Percentiles rank a stretch among this genome's conserved stretches.
Evolutionary conservation across 2,113 vertebrate genomes (phyloP).

Genomic region (Perca schrenkii): DNA sequence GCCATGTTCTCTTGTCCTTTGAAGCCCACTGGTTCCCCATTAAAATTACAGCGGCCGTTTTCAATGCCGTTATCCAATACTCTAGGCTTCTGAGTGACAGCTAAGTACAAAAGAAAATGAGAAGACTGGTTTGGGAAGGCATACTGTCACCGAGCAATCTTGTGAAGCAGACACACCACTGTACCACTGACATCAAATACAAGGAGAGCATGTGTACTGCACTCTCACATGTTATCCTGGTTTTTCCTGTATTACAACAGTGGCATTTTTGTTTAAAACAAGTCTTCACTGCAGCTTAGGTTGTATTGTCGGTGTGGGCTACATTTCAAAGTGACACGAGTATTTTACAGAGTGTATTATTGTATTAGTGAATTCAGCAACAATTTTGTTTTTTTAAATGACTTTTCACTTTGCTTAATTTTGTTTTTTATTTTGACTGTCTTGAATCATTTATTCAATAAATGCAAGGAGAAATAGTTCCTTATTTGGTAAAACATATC

Average conservation of each 20-base stretch:
- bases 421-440: not conserved
- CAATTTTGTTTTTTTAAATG: not conserved
- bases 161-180: constrained; percentile 53
- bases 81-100: constrained; percentile 76
- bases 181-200: constrained; percentile 36
- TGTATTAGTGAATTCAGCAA: not conserved
- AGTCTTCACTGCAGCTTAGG: constrained; percentile 7
- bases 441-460: not conserved
- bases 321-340: constrained; percentile 45
- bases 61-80: constrained; percentile 78
- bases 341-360: constrained; percentile 23
- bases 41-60: constrained; percentile 71
- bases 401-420: not conserved
- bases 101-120: constrained; percentile 49
- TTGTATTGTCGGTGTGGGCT: constrained; percentile 22
- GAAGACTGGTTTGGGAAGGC: constrained; percentile 51
- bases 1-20: constrained; percentile 73
- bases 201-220: constrained; percentile 21
- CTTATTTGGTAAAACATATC: not conserved
- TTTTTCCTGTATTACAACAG: constrained; percentile 26
- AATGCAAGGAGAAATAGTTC: not conserved
- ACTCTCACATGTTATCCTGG: not conserved
- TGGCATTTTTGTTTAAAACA: constrained; percentile 19
- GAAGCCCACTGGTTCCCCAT: constrained; percentile 75
- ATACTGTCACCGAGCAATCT: constrained; percentile 53